Conservation (phyloP, 2,888 invertebrate species). For the Epirrita christyi region DNA sequence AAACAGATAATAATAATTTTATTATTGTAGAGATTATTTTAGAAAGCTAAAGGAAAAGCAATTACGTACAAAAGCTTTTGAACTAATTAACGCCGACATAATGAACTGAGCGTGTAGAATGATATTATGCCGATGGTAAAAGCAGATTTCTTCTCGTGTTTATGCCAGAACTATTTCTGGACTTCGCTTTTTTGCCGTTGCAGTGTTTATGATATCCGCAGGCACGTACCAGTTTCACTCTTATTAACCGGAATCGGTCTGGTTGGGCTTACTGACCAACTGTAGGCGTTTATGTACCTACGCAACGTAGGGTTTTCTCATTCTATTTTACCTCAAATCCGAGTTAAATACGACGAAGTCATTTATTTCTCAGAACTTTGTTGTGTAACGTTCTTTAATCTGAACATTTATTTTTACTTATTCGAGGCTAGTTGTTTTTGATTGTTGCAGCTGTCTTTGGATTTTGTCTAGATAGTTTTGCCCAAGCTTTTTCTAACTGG, state of each 20-base stretch:
- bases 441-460: too few species aligned
- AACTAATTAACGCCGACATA: constrained; percentile 12
- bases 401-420: neutral
- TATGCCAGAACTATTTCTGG: constrained; percentile 45
- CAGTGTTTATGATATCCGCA: constrained; percentile 45
- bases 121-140: constrained; percentile 29
- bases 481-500: too few species aligned
- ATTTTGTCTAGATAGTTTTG: neutral
- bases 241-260: constrained; percentile 62
- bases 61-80: constrained; percentile 5
- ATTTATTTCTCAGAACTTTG: too few species aligned
- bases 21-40: neutral
- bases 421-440: neutral
- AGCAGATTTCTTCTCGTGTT: constrained; percentile 33
- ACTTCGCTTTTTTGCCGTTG: constrained; percentile 34
- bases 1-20: constrained; percentile 1
- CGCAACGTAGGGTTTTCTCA: neutral
- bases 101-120: constrained; percentile 23
- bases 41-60: neutral
- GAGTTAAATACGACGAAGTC: neutral
- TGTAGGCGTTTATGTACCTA: constrained; percentile 22
- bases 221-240: constrained; percentile 68
- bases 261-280: constrained; percentile 45
- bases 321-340: neutral
- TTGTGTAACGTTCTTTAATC: too few species aligned